Base-by-base conservation (phyloP, 2,888 invertebrate genomes). In the Odontomyia ornata region DNA sequence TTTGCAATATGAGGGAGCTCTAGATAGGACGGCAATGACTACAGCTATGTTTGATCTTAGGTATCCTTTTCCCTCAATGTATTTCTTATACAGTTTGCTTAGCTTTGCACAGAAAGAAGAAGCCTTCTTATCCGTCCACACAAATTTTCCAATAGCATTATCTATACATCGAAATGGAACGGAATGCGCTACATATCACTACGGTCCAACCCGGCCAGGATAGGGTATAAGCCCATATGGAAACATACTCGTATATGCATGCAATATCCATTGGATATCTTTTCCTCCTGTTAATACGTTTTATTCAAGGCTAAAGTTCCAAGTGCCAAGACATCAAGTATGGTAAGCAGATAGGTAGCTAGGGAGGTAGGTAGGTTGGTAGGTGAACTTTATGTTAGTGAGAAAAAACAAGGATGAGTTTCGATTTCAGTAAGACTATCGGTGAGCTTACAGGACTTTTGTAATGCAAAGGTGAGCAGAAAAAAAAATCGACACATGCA, bases 211-310 rank as follows among this genome's bases (percentile, higher is more conserved):
- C 36, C 36, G 36, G 36, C 65, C 18, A 56, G 27, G 43, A 23
- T 30, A 60, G 73, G 43, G 18, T 73, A 73, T 73, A 73, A 72
- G 73, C 73, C 60, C 73, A 73, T 43, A 73, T 60, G 60, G 60
- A 75, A 64, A 64, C 62, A 23, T 56, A 69, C 47, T 56, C 56
- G 36, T 36, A 9, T 36, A 36, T 36, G 9, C 3, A 36, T 36
- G 36, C 36, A 9, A 77, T 76, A 78, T 76, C 78, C 78, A 78
- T 75, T 78, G 78, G 78, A 78, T 78, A 77, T 75, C 76, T 57
- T 67, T 78, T 78, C 71, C 60, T 78, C 73, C 75, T 78, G 76
- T 78, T 76, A 78, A 78, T 78, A 78, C 69, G 73, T 65, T 73
- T 43, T 36, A 36, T 73, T 76, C 69, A 47, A 71, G 75, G 64